Base-by-base conservation (phyloP, 2,797 vertebrate species). In the Acrossocheilus fasciatus region DNA sequence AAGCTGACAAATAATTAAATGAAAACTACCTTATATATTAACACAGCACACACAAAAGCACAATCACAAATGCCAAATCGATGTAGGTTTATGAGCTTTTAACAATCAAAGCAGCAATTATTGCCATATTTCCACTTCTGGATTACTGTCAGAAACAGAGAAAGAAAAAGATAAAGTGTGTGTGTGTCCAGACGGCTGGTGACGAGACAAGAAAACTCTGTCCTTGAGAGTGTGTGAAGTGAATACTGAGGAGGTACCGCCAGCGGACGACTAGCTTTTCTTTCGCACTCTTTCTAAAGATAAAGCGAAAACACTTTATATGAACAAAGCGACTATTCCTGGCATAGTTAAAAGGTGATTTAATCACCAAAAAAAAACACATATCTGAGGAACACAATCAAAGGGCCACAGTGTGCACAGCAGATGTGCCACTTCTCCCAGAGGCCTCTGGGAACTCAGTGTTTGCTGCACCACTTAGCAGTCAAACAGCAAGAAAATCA, bases 81-180 rank as follows among this genome's bases (percentile, higher is more conserved):
- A 90, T 89, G 85, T 62, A 92, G 91, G 93, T 92, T 93, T 93
- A 92, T 89, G 88, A 89, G 91, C 88, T 90, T 88, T 89, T 93
- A 93, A 94, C 91, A 88, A 93, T 93, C 90, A 85, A 89, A 89
- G 85, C 66, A 87, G 87, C 91, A 92, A 91, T 94, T 91, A 92
- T 88, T 80, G 88, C 87, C 66, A 87, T 88, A 89, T 89, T 89
- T 81, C 34, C 86, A 87, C 79, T 79, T 85, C 77, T 66, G 86
- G 81, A 88, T 90, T 89, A 89, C 92, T 92, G 83, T 88, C 85
- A 84, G 1, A 73, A 39, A 57, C 8, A 64, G 20, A 36, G 26
- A 41, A 54, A 9, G 64, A 52, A 74, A 59, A 14, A 70, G 75
- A 85, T 52, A 39, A 41, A 36, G 30, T 62, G 70, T 68, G n/a